Evolutionary conservation across 2,797 vertebrate species (phyloP).

Genomic region (Onychomys leucogaster): DNA sequence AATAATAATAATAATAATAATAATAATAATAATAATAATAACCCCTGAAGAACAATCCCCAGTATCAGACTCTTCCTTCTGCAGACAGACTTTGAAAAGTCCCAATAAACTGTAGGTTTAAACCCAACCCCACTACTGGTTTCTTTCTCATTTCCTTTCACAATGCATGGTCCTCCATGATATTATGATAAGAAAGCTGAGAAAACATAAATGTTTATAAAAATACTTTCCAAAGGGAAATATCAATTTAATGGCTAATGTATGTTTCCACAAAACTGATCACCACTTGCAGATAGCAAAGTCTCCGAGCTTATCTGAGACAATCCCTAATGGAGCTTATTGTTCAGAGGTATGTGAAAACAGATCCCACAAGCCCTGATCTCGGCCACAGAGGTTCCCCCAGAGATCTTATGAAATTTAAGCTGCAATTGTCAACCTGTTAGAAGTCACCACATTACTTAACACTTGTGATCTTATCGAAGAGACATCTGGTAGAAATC

Average conservation of each 20-base stretch:
- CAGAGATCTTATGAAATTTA: constrained; percentile 74
- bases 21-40: not conserved
- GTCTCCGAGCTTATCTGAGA: constrained; percentile 58
- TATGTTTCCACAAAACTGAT: constrained; percentile 77
- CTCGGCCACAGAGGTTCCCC: constrained; percentile 64
- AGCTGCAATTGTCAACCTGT: constrained; percentile 76
- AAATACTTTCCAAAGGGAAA: constrained; percentile 74
- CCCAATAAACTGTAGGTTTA: not conserved
- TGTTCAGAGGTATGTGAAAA: constrained; percentile 71
- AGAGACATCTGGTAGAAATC: constrained; percentile 78
- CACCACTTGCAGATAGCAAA: constrained; percentile 65
- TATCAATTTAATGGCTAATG: constrained; percentile 75
- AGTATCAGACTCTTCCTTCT: not conserved
- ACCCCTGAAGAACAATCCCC: not conserved
- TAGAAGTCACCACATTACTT: constrained; percentile 80
- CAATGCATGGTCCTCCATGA: constrained; percentile 29
- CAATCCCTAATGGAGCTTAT: constrained; percentile 37
- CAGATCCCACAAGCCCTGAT: constrained; percentile 67
- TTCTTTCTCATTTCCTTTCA: constrained; percentile 29
- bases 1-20: not conserved
- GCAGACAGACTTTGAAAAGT: not conserved
- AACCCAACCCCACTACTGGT: not conserved
- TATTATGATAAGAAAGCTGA: constrained; percentile 66
- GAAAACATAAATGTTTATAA: constrained; percentile 76
- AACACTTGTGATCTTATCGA: constrained; percentile 79